A percentile compares a stretch with the other conserved stretches of the same genome.
Evolutionary conservation across 2,888 invertebrate genomes (phyloP).

Genomic region (Habroteleia sp.): DNA sequence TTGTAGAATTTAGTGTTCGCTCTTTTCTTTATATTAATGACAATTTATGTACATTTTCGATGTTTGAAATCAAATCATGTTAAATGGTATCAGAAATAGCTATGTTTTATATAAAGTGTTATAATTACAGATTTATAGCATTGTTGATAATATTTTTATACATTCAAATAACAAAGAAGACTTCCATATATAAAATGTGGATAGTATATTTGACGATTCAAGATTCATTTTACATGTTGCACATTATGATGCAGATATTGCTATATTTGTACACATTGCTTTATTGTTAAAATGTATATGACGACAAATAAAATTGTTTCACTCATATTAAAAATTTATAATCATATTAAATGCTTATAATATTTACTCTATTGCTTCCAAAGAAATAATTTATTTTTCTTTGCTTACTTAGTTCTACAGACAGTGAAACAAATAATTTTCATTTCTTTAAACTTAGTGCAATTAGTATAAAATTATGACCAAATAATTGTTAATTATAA

Average conservation of each 20-base stretch:
- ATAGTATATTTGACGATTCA: conserved; percentile 23
- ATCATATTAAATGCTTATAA: no score
- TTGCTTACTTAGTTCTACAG: no score
- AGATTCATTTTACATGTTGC: conserved; percentile 27
- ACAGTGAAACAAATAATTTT: no score
- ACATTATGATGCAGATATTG: conserved; percentile 25
- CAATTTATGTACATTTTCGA: no score
- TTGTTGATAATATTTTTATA: conserved; percentile 56
- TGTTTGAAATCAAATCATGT: not conserved
- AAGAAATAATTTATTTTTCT: no score
- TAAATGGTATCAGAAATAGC: not conserved
- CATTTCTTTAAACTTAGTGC: no score
- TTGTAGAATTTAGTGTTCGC: no score
- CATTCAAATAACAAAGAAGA: conserved; percentile 23
- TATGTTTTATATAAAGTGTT: conserved; percentile 20
- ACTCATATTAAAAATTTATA: no score
- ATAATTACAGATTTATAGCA: conserved; percentile 37
- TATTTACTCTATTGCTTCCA: no score
- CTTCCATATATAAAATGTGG: conserved; percentile 30
- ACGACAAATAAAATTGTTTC: conserved; percentile 30
- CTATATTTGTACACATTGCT: conserved; percentile 48
- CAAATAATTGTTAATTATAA: no score
- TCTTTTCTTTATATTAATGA: no score
- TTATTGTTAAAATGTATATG: conserved; percentile 50
- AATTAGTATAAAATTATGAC: no score